phyloP scores from a whole-genome alignment of 2,888 invertebrate genomes.

The Parnassius mnemosyne region DNA sequence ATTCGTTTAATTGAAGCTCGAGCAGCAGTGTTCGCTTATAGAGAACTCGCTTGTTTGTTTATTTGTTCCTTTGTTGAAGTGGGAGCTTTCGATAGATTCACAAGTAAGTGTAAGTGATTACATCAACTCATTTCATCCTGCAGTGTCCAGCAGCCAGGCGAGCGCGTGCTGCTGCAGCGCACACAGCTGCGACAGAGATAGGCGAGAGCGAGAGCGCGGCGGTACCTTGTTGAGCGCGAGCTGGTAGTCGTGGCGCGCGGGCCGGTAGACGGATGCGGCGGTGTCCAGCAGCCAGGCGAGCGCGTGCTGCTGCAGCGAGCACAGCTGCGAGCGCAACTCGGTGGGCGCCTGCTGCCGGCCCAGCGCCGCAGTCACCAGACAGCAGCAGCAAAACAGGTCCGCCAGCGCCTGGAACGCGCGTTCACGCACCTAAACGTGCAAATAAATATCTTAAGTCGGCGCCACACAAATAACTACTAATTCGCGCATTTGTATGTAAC shows the following conservation, averaged over 20 bases:
- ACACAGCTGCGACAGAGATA: conserved; percentile 43
- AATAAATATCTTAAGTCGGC: conserved; percentile 47
- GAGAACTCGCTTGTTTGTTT: no score
- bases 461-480: no score
- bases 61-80: no score
- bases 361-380: conserved; percentile 86
- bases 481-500: no score
- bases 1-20: no score
- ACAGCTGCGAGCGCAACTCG: conserved; percentile 60
- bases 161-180: conserved; percentile 92
- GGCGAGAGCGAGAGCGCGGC: background rate
- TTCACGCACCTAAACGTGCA: conserved; percentile 81
- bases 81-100: no score
- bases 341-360: conserved; percentile 64
- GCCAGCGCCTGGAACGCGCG: conserved; percentile 90
- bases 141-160: conserved; percentile 92
- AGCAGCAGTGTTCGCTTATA: no score
- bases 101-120: no score
- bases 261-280: conserved; percentile 87
- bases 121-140: conserved; percentile 40
- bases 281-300: conserved; percentile 93
- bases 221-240: conserved; percentile 87
- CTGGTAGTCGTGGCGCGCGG: conserved; percentile 86
- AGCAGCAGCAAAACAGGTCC: conserved; percentile 92
- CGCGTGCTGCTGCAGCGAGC: conserved; percentile 90